phyloP scores from a whole-genome alignment of 2,888 invertebrate species.

The Drosophila paranaensis region DNA sequence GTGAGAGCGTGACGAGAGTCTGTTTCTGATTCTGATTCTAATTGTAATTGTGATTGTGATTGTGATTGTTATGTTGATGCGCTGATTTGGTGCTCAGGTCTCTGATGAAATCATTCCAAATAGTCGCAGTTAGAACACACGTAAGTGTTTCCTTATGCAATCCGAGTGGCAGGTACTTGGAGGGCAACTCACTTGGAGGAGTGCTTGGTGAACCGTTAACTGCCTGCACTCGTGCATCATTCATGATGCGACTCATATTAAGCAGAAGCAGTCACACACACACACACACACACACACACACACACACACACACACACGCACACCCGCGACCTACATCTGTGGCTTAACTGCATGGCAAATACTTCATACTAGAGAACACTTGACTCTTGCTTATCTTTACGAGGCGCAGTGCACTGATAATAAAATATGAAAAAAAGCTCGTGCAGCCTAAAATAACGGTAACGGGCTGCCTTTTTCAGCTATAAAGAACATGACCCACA shows the following conservation, averaged over 20 bases:
- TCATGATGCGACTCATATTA: constrained; percentile 49
- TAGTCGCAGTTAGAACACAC: constrained; percentile 41
- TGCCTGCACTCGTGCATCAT: constrained; percentile 52
- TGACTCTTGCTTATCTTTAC: constrained; percentile 22
- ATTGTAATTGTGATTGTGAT: constrained; percentile 29
- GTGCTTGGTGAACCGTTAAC: constrained; percentile 57
- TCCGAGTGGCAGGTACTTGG: constrained; percentile 30
- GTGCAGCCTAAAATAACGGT: neutral
- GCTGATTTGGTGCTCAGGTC: constrained; percentile 48
- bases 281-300: constrained; percentile 31
- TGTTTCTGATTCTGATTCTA: constrained; percentile 7
- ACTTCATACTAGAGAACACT: constrained; percentile 13
- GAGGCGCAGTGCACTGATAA: constrained; percentile 5
- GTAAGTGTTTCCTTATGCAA: constrained; percentile 52
- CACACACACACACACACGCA: constrained; percentile 24
- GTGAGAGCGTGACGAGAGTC: neutral
- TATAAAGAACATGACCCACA: neutral
- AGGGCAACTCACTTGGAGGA: constrained; percentile 15
- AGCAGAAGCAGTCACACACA: constrained; percentile 17
- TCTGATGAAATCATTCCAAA: constrained; percentile 74
- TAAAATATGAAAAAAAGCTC: constrained; percentile 5
- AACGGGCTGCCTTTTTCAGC: neutral
- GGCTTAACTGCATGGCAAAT: constrained; percentile 24
- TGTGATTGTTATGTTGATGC: constrained; percentile 59
- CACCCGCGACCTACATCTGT: constrained; percentile 37